Percentiles rank a stretch among this genome's conserved stretches.
Conservation (phyloP, 2,797 vertebrate genomes). For the Synaphobranchus kaupii region DNA sequence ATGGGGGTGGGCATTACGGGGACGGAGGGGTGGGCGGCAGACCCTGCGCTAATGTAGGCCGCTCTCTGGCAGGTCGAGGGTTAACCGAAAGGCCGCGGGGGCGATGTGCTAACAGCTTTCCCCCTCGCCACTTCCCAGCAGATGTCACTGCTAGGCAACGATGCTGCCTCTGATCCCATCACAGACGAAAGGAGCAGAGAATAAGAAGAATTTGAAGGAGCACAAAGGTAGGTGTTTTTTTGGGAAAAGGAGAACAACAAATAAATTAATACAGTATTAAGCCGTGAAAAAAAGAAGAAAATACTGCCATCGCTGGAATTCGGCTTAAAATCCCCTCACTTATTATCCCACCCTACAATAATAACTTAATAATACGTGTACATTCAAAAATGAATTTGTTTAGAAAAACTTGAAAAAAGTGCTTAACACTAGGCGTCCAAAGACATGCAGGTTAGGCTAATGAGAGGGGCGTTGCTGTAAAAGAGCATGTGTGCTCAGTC, state of each 20-base stretch:
- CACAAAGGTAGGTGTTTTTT: neutral
- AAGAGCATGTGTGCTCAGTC: no score
- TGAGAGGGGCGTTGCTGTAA: no score
- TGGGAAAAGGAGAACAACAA: neutral
- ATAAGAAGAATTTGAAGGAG: neutral
- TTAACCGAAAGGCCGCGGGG: neutral
- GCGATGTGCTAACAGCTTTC: neutral
- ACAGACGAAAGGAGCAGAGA: neutral
- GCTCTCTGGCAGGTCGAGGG: slow-evolving; percentile 8
- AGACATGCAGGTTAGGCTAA: no score
- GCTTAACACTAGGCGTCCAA: no score
- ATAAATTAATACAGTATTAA: neutral
- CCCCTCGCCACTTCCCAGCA: slow-evolving; percentile 54
- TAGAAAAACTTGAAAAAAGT: no score
- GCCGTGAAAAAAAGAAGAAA: neutral
- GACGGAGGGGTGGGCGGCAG: neutral
- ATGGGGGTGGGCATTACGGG: neutral
- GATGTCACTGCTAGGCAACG: slow-evolving; percentile 64
- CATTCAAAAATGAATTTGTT: no score
- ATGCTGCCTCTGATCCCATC: slow-evolving; percentile 24
- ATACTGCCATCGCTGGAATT: neutral
- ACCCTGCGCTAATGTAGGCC: neutral
- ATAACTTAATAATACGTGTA: no score
- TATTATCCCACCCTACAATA: no score
- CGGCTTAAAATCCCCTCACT: neutral